A percentile compares a stretch with the other conserved stretches of the same genome.
Evolutionary conservation across 2,888 invertebrate genomes (phyloP).

Genomic region (Ophioninae sp.): DNA sequence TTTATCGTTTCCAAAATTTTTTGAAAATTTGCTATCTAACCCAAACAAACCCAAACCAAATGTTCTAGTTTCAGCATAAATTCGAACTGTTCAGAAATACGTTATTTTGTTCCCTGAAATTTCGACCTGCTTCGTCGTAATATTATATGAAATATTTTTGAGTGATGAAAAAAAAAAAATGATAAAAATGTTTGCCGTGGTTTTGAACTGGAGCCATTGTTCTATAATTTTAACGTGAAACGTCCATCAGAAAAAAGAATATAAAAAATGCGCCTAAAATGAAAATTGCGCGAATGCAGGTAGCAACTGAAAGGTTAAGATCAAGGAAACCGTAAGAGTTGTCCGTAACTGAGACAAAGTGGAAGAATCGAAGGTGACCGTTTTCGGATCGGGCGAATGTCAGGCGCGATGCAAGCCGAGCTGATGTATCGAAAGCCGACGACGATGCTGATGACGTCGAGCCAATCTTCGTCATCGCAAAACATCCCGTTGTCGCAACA

Average conservation of each 20-base stretch:
- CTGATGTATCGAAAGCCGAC: constrained; percentile 76
- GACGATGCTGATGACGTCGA: constrained; percentile 68
- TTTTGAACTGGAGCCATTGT: no score
- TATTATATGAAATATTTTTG: no score
- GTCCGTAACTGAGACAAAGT: not conserved
- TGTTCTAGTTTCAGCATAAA: no score
- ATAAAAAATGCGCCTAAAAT: not conserved
- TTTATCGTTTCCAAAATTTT: no score
- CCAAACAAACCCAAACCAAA: no score
- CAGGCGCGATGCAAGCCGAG: constrained; percentile 76
- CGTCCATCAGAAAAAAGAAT: not conserved
- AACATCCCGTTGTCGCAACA: constrained; percentile 59
- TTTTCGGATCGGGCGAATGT: constrained; percentile 5
- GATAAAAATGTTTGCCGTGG: no score
- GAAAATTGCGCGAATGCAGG: not conserved
- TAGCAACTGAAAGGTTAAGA: not conserved
- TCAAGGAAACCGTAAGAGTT: not conserved
- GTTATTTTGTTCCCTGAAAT: no score
- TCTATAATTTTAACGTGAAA: not conserved
- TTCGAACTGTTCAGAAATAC: no score
- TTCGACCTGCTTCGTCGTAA: no score
- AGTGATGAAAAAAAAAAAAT: no score
- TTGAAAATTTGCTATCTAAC: no score
- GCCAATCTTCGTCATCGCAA: constrained; percentile 44
- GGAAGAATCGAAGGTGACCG: not conserved